Evolutionary conservation across 2,113 vertebrate species (phyloP).

Genomic region (Cepphus grylle): DNA sequence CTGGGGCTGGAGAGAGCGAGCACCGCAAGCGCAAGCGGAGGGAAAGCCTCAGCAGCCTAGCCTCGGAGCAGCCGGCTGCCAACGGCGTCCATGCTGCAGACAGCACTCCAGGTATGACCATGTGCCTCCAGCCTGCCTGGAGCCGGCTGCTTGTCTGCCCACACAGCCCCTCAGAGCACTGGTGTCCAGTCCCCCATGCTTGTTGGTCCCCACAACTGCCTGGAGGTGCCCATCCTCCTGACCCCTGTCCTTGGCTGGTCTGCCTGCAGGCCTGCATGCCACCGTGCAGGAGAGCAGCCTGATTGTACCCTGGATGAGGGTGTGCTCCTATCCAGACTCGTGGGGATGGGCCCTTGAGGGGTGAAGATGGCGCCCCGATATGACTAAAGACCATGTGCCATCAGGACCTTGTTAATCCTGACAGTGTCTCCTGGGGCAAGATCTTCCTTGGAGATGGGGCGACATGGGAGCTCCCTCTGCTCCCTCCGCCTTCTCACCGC

Average conservation of each 20-base stretch:
- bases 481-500: too few relatives aligned
- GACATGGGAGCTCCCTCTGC: neutral
- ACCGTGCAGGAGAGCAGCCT: fast-evolving
- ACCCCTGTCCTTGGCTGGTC: fast-evolving
- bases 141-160: fast-evolving
- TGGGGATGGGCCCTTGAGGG: neutral
- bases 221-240: neutral
- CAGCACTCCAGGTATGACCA: neutral
- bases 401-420: neutral
- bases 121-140: neutral
- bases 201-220: neutral
- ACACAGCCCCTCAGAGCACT: neutral
- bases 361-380: too few relatives aligned
- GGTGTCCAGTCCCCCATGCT: neutral
- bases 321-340: neutral
- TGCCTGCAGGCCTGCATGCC: fast-evolving
- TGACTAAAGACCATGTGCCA: neutral
- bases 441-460: neutral
- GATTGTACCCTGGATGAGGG: neutral
- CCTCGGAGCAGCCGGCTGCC: fast-evolving
- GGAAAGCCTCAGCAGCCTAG: slow-evolving; percentile 24
- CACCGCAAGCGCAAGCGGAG: slow-evolving; percentile 41
- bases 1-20: neutral
- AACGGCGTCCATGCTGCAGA: fast-evolving
- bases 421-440: neutral